Evolutionary conservation across 2,113 vertebrate species (phyloP), one percentile per base, ranked within the genome.

Genomic region (Rattus norvegicus): DNA sequence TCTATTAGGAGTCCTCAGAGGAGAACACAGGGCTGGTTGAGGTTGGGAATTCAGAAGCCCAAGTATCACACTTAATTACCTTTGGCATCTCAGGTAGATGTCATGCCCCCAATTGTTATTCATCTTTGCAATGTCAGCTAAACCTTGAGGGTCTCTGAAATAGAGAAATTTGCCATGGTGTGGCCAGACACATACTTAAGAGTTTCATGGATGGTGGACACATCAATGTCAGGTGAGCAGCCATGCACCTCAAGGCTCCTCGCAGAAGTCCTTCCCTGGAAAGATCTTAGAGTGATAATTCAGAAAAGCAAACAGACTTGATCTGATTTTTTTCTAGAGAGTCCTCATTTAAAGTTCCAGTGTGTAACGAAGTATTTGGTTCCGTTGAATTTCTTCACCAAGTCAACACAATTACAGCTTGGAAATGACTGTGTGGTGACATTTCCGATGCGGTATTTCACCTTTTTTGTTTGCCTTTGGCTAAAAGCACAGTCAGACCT

Each of bases 401-500:
- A 47, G 69, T 96, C 61, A 92, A 95, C 63, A 93, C 67, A 92
- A 92, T 76, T 63, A 47, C 79, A 75, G n/a, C 89, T 93, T 96
- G 87, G 89, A 90, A 97, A 95, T 84, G 88, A 75, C 56, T 76
- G 39, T 76, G 77, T 89, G 88, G 91, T 92, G 81, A 96, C 33
- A 97, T 94, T 97, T 98, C 83, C 69, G 47, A 94, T 70, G 69
- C 33, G 86, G 72, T 73, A 30, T 94, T 94, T 79, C 63, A 65
- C 75, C 88, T 65, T 69, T 92, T 49, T 70, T 93, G 77, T 94
- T 92, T 90, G 19, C 26, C 52, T 79, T 97, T 95, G 96, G 91
- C 72, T 97, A 63, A 93, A 94, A 97, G 43, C 91, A 97, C 96
- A 97, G 94, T 96, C 95, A 97, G 97, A 96, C 39, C 94, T 97